Conservation (phyloP, 2,888 invertebrate species). For the Metacarcinus magister region DNA sequence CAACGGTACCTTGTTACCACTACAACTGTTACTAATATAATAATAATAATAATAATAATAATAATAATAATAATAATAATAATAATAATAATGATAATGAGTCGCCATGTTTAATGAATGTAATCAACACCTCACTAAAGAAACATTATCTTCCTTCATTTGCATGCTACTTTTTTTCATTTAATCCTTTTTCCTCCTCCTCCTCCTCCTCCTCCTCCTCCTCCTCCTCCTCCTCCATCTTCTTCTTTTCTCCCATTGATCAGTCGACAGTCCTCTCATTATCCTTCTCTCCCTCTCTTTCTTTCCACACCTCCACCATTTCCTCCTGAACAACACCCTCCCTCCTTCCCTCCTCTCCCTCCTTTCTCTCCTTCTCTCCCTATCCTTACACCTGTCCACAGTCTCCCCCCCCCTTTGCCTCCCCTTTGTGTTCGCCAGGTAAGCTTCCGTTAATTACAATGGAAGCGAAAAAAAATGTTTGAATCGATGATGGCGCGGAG, state of each 20-base stretch:
- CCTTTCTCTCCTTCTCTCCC: neutral
- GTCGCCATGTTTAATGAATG: neutral
- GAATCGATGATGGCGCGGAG: neutral
- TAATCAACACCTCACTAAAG: neutral
- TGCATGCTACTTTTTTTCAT: neutral
- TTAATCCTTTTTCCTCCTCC: no score
- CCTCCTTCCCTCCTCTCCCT: neutral
- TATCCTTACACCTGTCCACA: neutral
- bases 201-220: neutral
- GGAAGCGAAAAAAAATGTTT: neutral
- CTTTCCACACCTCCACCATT: neutral
- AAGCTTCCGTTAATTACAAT: conserved; percentile 21
- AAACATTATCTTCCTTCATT: neutral
- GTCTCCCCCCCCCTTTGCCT: neutral
- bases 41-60: no score
- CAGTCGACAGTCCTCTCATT: neutral
- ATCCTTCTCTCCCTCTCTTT: neutral
- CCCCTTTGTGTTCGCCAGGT: neutral
- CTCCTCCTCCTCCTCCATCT: neutral
- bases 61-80: no score
- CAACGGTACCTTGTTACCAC: neutral
- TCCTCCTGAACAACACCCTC: neutral
- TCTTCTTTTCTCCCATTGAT: neutral
- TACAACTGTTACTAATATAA: neutral
- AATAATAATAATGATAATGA: no score